Percentiles rank a stretch among this genome's conserved stretches.
phyloP scores from a whole-genome alignment of 2,888 invertebrate species.

The Sphecodes monilicornis region DNA sequence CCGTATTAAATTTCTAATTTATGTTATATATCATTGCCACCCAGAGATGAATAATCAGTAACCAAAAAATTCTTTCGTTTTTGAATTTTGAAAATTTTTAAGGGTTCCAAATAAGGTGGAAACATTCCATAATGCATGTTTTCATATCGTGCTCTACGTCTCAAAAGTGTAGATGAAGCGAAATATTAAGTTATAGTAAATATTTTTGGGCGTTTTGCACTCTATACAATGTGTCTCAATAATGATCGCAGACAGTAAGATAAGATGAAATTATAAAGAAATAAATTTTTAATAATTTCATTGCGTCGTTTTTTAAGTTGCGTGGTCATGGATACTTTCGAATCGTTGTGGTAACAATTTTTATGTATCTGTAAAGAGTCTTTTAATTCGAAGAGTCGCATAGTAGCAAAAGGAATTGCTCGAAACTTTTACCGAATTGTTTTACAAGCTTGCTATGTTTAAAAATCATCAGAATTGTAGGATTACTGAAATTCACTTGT shows the following conservation, averaged over 20 bases:
- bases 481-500: neutral
- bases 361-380: neutral
- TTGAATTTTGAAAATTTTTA: neutral
- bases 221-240: neutral
- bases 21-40: neutral
- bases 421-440: neutral
- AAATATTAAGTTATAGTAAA: neutral
- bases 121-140: neutral
- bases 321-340: too few relatives aligned
- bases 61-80: neutral
- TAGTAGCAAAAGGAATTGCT: neutral
- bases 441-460: neutral
- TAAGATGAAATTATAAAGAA: neutral
- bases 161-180: neutral
- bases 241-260: neutral
- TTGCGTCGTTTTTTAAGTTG: neutral
- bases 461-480: neutral
- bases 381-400: neutral
- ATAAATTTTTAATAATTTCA: neutral
- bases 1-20: conserved; percentile 21
- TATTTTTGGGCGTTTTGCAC: too few relatives aligned
- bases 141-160: neutral
- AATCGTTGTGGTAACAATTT: neutral
- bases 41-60: neutral
- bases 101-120: neutral